Conservation (phyloP, 2,888 invertebrate genomes). For the Eupithecia dodoneata region DNA sequence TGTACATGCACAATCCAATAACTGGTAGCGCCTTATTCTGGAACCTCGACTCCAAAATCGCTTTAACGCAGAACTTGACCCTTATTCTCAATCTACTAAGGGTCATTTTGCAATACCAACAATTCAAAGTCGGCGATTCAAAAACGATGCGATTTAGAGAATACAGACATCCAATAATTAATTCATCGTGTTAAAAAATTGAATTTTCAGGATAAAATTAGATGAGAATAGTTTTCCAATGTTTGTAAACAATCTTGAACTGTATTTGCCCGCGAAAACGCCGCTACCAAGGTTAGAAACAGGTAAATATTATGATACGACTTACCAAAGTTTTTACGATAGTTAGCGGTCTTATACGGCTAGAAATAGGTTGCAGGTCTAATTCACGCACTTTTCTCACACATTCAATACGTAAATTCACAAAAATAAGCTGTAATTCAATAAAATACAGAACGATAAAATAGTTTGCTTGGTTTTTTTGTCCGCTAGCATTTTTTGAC, state of each 20-base stretch:
- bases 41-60: constrained; percentile 46
- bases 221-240: constrained; percentile 28
- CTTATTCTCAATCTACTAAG: constrained; percentile 53
- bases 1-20: constrained; percentile 60
- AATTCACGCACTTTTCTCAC: constrained; percentile 32
- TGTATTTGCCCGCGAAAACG: constrained; percentile 63
- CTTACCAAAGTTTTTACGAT: constrained; percentile 49
- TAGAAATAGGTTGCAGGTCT: constrained; percentile 9
- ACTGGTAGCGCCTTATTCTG: constrained; percentile 69
- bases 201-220: constrained; percentile 34
- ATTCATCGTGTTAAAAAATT: constrained; percentile 53
- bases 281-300: constrained; percentile 54
- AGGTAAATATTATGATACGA: constrained; percentile 38
- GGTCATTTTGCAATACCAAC: constrained; percentile 54
- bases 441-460: constrained; percentile 37
- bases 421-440: constrained; percentile 16
- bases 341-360: neutral
- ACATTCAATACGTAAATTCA: constrained; percentile 25
- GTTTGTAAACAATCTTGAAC: constrained; percentile 49
- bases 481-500: constrained; percentile 27
- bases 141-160: constrained; percentile 63
- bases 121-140: constrained; percentile 46
- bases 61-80: constrained; percentile 51
- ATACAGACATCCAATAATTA: constrained; percentile 65
- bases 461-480: constrained; percentile 38